Conservation (phyloP, 2,797 vertebrate genomes). For the Odontamblyopus lacepedii region DNA sequence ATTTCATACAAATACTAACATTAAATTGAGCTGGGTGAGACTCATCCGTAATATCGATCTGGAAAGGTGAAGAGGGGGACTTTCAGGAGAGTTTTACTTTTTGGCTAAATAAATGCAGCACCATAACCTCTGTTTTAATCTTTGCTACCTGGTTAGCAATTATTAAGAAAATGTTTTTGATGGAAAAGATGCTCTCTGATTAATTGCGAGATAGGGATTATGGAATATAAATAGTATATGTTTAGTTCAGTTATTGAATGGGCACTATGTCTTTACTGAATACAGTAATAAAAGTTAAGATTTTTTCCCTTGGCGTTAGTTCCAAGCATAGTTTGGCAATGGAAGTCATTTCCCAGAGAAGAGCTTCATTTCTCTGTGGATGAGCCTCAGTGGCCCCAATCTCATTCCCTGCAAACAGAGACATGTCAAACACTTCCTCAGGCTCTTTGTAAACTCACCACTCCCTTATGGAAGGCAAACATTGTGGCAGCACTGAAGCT, state of each 20-base stretch:
- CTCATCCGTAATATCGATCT: no score
- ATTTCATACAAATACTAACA: no score
- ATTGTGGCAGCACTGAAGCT: constrained; percentile 47
- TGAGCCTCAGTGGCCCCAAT: constrained; percentile 35
- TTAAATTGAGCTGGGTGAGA: no score
- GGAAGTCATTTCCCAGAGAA: constrained; percentile 4
- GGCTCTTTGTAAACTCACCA: constrained; percentile 41
- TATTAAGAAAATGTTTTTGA: no score
- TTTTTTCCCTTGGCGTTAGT: not conserved
- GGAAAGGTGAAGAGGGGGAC: no score
- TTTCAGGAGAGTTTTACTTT: no score
- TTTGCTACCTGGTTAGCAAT: no score
- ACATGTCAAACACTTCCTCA: constrained; percentile 49
- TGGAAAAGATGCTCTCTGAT: not conserved
- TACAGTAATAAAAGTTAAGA: not conserved
- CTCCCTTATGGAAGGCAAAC: constrained; percentile 60
- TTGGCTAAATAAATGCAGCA: no score
- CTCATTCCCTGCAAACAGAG: constrained; percentile 42
- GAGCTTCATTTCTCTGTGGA: constrained; percentile 46
- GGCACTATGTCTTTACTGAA: not conserved
- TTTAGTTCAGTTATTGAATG: not conserved
- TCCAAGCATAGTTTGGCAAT: constrained; percentile 23
- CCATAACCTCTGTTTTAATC: no score
- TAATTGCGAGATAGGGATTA: not conserved
- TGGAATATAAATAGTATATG: not conserved